Evolutionary conservation across 2,797 vertebrate species (phyloP).

Genomic region (Oophaga sylvatica): DNA sequence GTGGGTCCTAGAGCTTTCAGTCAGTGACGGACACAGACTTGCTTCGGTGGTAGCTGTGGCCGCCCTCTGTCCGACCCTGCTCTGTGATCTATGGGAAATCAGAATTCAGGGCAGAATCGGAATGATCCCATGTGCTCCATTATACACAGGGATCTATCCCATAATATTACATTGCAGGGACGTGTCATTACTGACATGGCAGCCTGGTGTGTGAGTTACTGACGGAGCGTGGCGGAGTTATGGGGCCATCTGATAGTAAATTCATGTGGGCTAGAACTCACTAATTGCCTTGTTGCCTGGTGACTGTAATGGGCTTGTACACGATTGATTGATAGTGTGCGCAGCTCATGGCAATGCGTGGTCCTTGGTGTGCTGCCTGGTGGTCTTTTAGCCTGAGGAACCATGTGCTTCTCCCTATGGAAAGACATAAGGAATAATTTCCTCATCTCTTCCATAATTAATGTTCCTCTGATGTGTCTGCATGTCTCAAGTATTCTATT

Average conservation of each 20-base stretch:
- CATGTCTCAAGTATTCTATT: not conserved
- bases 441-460: not conserved
- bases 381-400: not conserved
- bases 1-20: not conserved
- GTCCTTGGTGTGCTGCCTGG: not conserved
- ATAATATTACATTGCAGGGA: not conserved
- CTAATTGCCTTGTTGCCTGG: slow-evolving; percentile 34
- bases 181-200: not conserved
- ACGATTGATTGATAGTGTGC: slow-evolving; percentile 19
- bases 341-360: not conserved
- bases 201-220: not conserved
- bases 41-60: too few species aligned
- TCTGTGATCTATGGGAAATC: not conserved
- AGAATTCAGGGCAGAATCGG: not conserved
- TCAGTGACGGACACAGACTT: too few species aligned
- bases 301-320: slow-evolving; percentile 19
- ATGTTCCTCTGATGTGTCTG: not conserved
- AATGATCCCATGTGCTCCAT: not conserved
- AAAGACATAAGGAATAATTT: too few species aligned
- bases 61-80: too few species aligned
- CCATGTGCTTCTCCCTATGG: not conserved
- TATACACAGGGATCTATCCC: not conserved
- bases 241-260: slow-evolving; percentile 18
- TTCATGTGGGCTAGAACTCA: slow-evolving; percentile 25
- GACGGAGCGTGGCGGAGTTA: not conserved